Evolutionary conservation across 23 tunicate genomes (phyloP).

Genomic region (Phallusia fumigata): DNA sequence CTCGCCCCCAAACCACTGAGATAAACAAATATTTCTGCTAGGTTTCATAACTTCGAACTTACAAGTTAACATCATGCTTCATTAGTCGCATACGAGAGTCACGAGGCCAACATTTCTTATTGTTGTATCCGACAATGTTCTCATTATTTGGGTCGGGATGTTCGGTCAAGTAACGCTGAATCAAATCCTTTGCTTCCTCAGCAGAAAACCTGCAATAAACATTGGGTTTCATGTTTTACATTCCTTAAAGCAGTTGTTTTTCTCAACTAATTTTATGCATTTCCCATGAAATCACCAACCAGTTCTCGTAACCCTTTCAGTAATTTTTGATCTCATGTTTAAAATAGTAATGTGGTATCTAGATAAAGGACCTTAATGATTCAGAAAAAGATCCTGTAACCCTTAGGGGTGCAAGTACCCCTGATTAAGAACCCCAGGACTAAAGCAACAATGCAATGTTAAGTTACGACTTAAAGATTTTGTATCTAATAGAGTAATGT

Average conservation of each 20-base stretch:
- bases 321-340: neutral
- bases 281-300: neutral
- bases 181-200: slow-evolving; percentile 92
- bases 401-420: no score
- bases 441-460: no score
- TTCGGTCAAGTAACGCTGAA: slow-evolving; percentile 98
- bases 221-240: neutral
- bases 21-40: no score
- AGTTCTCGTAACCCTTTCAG: no score
- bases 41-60: no score
- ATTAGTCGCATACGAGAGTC: slow-evolving; percentile 99
- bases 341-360: neutral
- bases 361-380: neutral
- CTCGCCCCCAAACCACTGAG: no score
- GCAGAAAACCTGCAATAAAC: slow-evolving; percentile 76
- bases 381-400: no score
- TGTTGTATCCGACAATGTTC: slow-evolving; percentile 99
- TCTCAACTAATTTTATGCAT: neutral
- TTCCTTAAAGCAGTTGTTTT: neutral
- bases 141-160: slow-evolving; percentile 99
- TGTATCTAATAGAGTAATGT: no score
- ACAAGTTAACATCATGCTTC: slow-evolving; percentile 99
- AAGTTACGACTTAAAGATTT: no score
- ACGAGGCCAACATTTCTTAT: slow-evolving; percentile 99
- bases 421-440: no score